Evolutionary conservation across 2,113 vertebrate genomes (phyloP), one percentile per base, ranked within the genome.

Genomic region (Apaloderma vittatum): DNA sequence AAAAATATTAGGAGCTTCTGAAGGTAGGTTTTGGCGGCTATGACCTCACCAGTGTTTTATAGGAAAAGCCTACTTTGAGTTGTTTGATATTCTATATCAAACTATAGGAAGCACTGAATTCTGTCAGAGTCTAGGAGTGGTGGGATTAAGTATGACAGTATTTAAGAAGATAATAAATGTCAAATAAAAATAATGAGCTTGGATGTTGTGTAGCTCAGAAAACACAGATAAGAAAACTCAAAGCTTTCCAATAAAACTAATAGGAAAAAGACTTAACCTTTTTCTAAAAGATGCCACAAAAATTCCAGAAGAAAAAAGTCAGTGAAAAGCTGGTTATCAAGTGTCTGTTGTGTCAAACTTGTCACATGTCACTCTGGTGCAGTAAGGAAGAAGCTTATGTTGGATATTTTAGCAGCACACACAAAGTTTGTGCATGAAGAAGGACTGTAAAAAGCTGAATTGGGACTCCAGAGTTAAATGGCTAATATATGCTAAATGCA

Each of bases 81-180:
- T 34, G 19, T 49, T 65, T 65, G 17, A 45, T 90, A 32, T 8
- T 74, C 30, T 58, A 40, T 67, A 14, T 52, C 6, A 7, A 4
- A 8, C 9, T 29, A 3, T 17, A 40, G 43, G 78, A 79, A 90
- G 19, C 18, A 20, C 43, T 36, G 49, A 58, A 12, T 93, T 88
- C 57, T 71, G 2, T 43, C 18, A n/a, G 45, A 63, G n/a, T 58
- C 66, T 37, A 40, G 22, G 59, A 86, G 8, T 63, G 30, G 51
- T 75, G 16, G 62, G 86, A 68, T 92, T 62, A 95, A 78, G 21
- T 86, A 19, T 51, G 57, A 43, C 36, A 46, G 73, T 74, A 68
- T 78, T 90, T 77, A 83, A 79, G 54, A 76, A 68, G 83, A 46
- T 82, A 75, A 81, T 86, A 91, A 90, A 78, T 77, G 75, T 93